Conservation (phyloP, 2,888 invertebrate genomes). For the Autographa gamma region DNA sequence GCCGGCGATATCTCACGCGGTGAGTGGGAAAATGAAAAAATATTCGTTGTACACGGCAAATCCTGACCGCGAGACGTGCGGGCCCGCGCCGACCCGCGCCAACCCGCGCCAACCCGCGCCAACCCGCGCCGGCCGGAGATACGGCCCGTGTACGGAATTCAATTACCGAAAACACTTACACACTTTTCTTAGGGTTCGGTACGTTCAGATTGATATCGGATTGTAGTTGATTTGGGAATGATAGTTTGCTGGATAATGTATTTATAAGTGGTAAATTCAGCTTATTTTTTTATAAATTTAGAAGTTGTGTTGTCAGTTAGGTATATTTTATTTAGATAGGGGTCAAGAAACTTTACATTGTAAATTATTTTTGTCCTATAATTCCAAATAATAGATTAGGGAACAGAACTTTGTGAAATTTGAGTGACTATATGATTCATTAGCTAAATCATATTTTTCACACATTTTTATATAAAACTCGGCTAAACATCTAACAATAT, state of each 20-base stretch:
- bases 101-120: too few relatives aligned
- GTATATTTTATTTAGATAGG: too few relatives aligned
- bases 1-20: conserved; percentile 73
- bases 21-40: conserved; percentile 79
- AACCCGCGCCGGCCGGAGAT: conserved; percentile 68
- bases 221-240: background rate
- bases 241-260: background rate
- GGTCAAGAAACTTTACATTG: too few relatives aligned
- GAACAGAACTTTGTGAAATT: too few relatives aligned
- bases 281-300: too few relatives aligned
- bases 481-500: background rate
- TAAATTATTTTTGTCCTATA: too few relatives aligned
- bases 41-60: conserved; percentile 82
- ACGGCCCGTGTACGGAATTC: conserved; percentile 79
- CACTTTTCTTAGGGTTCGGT: conserved; percentile 68
- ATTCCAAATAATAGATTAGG: too few relatives aligned
- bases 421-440: too few relatives aligned
- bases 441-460: too few relatives aligned
- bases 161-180: conserved; percentile 77
- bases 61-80: conserved; percentile 81
- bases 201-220: conserved; percentile 1
- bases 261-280: background rate
- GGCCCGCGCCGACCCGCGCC: conserved; percentile 68
- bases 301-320: too few relatives aligned
- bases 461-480: too few relatives aligned